Base-by-base conservation (phyloP, 1,140 invertebrate genomes). In the Leptonema lineaticorne region DNA sequence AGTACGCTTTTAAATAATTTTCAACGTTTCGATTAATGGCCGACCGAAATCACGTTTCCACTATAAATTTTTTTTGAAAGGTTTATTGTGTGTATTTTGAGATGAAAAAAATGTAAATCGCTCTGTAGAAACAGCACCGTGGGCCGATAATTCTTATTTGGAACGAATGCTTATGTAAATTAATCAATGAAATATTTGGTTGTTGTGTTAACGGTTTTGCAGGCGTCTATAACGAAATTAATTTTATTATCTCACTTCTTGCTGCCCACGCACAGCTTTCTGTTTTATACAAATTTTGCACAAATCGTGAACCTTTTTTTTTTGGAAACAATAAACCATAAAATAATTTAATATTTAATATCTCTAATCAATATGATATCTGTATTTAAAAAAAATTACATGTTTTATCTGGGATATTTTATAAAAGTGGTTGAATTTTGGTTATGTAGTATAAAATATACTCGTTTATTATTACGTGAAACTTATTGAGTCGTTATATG, bases 171-270 rank as follows among this genome's bases (percentile, higher is more conserved):
- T 53, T 53, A 53, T 53, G 50, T 24, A 53, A 53, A 53, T 53
- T 53, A 53, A 53, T 53, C 50, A 24, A 53, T 53, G 50, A 53
- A 53, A 53, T 53, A 53, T 53, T 53, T 24, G 50, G 50, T 26
- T 53, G 50, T 53, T 53, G 50, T 53, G 50, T 53, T 53, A 53
- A 53, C 50, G 50, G 50, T 26, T 53, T 53, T 53, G 27, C 50
- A 53, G 50, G 50, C 50, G 50, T 53, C 20, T 53, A 24, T 53
- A 53, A 26, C 50, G 50, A 53, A 53, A 53, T 53, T 53, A 53
- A 53, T 53, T 53, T 53, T 53, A 53, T 53, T 53, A 53, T 53
- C 50, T 53, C 50, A 24, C 50, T 26, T 2, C n/a, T 8, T 14
- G 50, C n/a, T 24, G 22, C 50, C 50, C 50, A 53, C 50, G 50